These are phyloP conservation scores for Parasteatoda tepidariorum DNA, from an alignment of 1,140 invertebrate species.

Conservation along the genomic window DNA sequence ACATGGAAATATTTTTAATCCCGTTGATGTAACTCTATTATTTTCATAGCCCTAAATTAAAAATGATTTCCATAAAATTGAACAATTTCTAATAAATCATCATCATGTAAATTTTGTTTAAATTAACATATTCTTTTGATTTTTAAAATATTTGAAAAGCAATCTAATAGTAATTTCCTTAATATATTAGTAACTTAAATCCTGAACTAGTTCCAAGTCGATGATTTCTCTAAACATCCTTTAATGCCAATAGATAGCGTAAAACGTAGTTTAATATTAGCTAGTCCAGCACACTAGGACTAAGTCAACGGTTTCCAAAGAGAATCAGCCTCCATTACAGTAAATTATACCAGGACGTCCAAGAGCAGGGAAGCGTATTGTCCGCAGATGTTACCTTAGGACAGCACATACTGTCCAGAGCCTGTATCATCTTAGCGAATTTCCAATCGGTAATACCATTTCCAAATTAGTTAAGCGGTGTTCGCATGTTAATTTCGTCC, in stretches of 20 bases:
- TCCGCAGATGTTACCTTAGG: conserved; percentile 36
- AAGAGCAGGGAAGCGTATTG: conserved; percentile 27
- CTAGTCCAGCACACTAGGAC: conserved; percentile 1
- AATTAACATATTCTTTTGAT: no score
- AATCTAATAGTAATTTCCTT: no score
- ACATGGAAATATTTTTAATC: no score
- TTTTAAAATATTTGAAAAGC: no score
- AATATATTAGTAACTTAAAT: no score
- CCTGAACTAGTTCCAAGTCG: no score
- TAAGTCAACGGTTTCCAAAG: conserved; percentile 26
- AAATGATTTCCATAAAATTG: no score
- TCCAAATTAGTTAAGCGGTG: conserved; percentile 55
- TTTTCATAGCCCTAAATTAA: no score
- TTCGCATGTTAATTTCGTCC: conserved; percentile 51
- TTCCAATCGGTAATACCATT: conserved; percentile 53
- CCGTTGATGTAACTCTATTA: no score
- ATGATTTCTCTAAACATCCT: neutral
- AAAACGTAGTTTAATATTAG: conserved; percentile 38
- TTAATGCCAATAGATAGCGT: conserved; percentile 14
- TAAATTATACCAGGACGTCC: conserved; percentile 33
- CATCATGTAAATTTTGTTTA: no score
- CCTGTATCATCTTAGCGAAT: conserved; percentile 40
- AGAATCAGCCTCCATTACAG: conserved; percentile 31
- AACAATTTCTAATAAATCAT: no score
- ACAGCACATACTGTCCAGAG: neutral